Conservation (phyloP, 2,113 vertebrate genomes). For the Hipposideros armiger region DNA sequence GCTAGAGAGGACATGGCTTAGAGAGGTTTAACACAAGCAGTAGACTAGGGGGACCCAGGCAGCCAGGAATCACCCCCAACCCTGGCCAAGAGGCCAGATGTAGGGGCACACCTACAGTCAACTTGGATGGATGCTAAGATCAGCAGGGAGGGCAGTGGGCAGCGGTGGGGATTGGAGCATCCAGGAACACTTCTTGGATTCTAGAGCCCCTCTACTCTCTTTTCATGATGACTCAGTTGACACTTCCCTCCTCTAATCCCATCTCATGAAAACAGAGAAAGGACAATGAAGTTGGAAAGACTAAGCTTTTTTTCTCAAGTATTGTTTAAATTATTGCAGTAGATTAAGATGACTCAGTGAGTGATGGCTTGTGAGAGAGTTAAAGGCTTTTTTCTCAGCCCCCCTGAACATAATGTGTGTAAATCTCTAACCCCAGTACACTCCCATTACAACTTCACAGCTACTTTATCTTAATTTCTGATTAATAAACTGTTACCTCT, state of each 20-base stretch:
- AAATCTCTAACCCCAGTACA: background rate
- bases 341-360: background rate
- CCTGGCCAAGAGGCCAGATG: background rate
- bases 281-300: background rate
- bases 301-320: background rate
- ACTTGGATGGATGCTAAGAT: background rate
- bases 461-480: background rate
- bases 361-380: background rate
- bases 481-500: background rate
- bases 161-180: fast-evolving
- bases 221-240: background rate
- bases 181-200: background rate
- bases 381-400: background rate
- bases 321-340: background rate
- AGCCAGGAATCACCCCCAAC: background rate
- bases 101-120: background rate
- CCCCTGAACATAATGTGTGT: background rate
- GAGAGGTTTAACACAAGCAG: background rate
- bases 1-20: background rate
- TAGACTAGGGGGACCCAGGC: background rate
- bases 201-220: background rate
- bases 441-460: background rate
- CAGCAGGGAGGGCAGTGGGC: background rate
- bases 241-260: background rate
- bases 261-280: background rate